These are phyloP conservation scores for Heliconius erato DNA, from an alignment of 2,888 invertebrate genomes.

Conservation along the genomic window DNA sequence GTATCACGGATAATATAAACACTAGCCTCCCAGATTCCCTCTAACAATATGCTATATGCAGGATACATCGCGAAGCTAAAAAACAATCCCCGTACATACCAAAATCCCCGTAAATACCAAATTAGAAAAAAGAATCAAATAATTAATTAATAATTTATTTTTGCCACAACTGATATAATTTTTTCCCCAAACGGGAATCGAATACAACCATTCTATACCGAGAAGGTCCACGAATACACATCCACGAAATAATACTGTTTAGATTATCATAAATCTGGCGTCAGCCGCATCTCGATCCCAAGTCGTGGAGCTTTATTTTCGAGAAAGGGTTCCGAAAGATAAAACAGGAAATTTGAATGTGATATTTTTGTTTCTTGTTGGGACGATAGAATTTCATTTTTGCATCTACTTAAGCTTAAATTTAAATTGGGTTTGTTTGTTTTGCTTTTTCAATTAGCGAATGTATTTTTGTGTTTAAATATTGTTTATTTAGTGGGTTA, in stretches of 20 bases:
- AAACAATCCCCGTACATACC: too few species aligned
- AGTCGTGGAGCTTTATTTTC: slow-evolving; percentile 34
- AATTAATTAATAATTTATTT: too few species aligned
- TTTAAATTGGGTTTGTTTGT: slow-evolving; percentile 10
- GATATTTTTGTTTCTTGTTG: slow-evolving; percentile 36
- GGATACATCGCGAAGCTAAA: too few species aligned
- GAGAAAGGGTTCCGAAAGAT: slow-evolving; percentile 33
- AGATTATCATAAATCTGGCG: slow-evolving; percentile 43
- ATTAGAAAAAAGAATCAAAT: too few species aligned
- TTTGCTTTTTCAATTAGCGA: slow-evolving; percentile 1
- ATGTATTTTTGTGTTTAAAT: not conserved
- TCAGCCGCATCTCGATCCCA: slow-evolving; percentile 39
- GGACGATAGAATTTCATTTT: slow-evolving; percentile 28
- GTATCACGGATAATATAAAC: too few species aligned
- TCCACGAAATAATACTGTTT: slow-evolving; percentile 35
- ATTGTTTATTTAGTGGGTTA: not conserved
- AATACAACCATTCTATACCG: not conserved
- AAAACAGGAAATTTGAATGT: slow-evolving; percentile 32
- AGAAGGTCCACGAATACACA: slow-evolving; percentile 1
- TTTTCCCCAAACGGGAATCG: not conserved
- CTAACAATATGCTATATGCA: too few species aligned
- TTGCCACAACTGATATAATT: too few species aligned
- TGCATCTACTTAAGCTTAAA: slow-evolving; percentile 29
- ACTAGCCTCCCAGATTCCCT: too few species aligned
- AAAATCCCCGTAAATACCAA: too few species aligned